A percentile compares a stretch with the other conserved stretches of the same genome.
Conservation (phyloP, 2,888 invertebrate genomes). For the Thereva unica region DNA sequence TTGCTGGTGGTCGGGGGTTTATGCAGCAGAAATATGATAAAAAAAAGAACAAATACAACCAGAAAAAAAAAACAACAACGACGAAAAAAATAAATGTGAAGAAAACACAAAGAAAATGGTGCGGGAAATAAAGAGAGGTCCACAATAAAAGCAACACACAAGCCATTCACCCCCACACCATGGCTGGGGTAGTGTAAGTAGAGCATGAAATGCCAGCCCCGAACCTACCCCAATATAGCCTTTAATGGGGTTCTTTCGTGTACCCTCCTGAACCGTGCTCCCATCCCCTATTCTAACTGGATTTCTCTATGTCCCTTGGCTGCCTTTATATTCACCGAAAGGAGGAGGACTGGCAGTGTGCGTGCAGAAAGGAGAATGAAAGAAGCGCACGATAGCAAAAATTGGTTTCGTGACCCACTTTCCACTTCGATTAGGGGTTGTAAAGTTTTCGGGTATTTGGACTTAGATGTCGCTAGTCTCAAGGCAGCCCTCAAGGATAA, state of each 20-base stretch:
- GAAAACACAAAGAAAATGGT: neutral
- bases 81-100: no score
- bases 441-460: constrained; percentile 2
- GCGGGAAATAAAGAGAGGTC: constrained; percentile 5
- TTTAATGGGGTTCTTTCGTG: constrained; percentile 35
- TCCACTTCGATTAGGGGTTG: constrained; percentile 13
- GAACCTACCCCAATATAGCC: constrained; percentile 33
- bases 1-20: no score
- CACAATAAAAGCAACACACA: constrained; percentile 6
- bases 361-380: constrained; percentile 23
- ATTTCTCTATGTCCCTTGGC: constrained; percentile 25
- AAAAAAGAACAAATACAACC: no score
- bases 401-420: constrained; percentile 36
- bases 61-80: no score
- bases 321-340: constrained; percentile 2
- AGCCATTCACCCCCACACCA: constrained; percentile 15
- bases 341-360: constrained; percentile 16
- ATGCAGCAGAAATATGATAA: no score
- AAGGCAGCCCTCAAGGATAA: no score
- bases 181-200: constrained; percentile 8
- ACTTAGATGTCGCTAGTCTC: no score
- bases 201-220: constrained; percentile 30
- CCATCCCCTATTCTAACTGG: constrained; percentile 12
- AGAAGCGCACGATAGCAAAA: constrained; percentile 30
- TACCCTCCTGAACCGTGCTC: constrained; percentile 24